Percentiles rank a stretch among this genome's conserved stretches.
phyloP scores from a whole-genome alignment of 2,113 vertebrate species.

The Megaceryle torquata region DNA sequence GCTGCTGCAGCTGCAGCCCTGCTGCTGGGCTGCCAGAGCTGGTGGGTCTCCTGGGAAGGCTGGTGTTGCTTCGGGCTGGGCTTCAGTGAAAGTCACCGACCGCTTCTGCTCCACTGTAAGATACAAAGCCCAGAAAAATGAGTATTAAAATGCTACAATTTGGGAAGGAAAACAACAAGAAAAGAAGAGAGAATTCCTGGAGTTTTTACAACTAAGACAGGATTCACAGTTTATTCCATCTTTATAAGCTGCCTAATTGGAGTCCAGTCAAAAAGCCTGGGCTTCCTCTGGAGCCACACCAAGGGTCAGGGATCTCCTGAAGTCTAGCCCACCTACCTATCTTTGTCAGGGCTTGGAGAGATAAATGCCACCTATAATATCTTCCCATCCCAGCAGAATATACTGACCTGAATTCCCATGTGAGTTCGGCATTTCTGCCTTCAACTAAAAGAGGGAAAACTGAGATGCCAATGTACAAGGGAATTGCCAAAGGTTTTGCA shows the following conservation, averaged over 20 bases:
- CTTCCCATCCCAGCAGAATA: neutral
- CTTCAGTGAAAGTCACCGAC: constrained; percentile 94
- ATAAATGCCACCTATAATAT: neutral
- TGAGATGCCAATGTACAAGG: neutral
- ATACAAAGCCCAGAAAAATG: constrained; percentile 4
- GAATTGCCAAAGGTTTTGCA: neutral
- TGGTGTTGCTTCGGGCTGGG: constrained; percentile 61
- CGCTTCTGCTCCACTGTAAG: constrained; percentile 88
- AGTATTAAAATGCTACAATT: neutral
- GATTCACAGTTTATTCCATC: neutral
- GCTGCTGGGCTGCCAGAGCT: neutral
- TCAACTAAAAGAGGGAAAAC: neutral
- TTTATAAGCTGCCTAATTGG: neutral
- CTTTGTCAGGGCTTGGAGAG: neutral
- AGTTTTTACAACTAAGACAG: neutral
- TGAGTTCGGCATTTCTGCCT: neutral
- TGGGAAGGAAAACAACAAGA: neutral
- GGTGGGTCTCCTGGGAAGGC: neutral
- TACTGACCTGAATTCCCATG: neutral
- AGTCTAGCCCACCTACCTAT: neutral
- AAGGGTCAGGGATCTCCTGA: neutral
- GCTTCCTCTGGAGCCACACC: neutral
- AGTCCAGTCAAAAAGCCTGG: neutral
- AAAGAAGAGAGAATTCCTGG: neutral
- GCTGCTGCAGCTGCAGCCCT: constrained; percentile 36